phyloP scores from a whole-genome alignment of 2,113 vertebrate genomes.

The Zootoca vivipara region DNA sequence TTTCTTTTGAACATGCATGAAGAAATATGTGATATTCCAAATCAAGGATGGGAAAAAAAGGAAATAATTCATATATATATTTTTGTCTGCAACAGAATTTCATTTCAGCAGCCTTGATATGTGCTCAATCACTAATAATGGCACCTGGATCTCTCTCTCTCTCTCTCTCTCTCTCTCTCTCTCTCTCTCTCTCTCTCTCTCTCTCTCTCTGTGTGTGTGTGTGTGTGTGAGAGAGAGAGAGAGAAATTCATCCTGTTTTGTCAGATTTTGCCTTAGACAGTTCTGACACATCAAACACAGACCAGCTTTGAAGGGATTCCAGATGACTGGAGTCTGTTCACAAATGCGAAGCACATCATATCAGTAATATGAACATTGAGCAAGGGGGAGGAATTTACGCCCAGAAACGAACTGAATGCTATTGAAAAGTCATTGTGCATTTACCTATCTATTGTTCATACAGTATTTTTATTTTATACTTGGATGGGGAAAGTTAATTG shows the following conservation, averaged over 20 bases:
- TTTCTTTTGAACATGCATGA: constrained; percentile 6
- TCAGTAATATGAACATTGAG: constrained; percentile 6
- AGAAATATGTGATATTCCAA: not conserved
- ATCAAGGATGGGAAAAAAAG: constrained; percentile 15
- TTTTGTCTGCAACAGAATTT: not conserved
- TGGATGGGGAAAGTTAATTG: not conserved
- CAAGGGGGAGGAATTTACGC: constrained; percentile 6
- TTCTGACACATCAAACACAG: constrained; percentile 3
- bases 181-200: too few species aligned
- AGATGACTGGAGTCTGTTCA: constrained; percentile 34
- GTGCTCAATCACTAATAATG: not conserved
- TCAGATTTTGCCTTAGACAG: not conserved
- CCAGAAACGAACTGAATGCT: constrained; percentile 18
- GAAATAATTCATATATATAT: not conserved
- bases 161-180: too few species aligned
- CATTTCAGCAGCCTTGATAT: not conserved
- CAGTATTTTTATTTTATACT: constrained; percentile 13
- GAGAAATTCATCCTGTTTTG: constrained; percentile 1
- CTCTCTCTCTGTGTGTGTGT: too few species aligned
- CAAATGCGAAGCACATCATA: not conserved
- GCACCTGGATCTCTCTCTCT: too few species aligned
- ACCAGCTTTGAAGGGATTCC: constrained; percentile 29
- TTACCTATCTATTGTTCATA: constrained; percentile 9
- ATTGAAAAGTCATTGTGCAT: constrained; percentile 25
- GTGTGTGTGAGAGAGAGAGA: not conserved